A percentile compares a stretch with the other conserved stretches of the same genome.
Evolutionary conservation across 2,888 invertebrate species (phyloP).

Genomic region (Hypolimnas misippus): DNA sequence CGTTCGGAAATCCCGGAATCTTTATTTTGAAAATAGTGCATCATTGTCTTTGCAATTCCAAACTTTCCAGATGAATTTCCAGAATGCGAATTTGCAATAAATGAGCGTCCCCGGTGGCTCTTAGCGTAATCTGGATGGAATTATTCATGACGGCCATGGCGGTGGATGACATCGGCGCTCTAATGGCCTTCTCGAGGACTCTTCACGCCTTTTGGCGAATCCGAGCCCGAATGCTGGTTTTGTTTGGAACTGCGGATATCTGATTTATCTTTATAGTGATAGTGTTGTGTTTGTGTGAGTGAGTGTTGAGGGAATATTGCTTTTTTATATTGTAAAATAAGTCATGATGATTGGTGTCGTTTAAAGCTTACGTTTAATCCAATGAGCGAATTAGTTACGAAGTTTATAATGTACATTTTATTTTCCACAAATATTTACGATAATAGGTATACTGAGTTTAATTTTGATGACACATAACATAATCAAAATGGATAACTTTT

Average conservation of each 20-base stretch:
- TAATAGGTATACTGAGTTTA: too few relatives aligned
- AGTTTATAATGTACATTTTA: too few relatives aligned
- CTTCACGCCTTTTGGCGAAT: slow-evolving; percentile 29
- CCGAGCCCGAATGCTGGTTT: slow-evolving; percentile 16
- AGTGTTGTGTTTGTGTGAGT: background rate
- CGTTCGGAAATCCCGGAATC: background rate
- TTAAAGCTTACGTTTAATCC: too few relatives aligned
- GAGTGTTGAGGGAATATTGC: background rate
- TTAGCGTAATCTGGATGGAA: slow-evolving; percentile 50
- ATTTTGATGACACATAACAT: too few relatives aligned
- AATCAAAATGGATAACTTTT: too few relatives aligned
- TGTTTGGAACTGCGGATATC: slow-evolving; percentile 21
- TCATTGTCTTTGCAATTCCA: slow-evolving; percentile 16
- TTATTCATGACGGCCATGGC: slow-evolving; percentile 54
- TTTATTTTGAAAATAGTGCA: slow-evolving; percentile 22
- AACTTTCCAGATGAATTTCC: slow-evolving; percentile 26
- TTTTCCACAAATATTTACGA: too few relatives aligned
- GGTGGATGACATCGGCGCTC: slow-evolving; percentile 29
- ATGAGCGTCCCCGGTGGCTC: slow-evolving; percentile 33
- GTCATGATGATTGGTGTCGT: background rate
- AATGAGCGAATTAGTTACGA: too few relatives aligned
- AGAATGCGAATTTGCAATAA: slow-evolving; percentile 39
- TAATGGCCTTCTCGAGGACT: slow-evolving; percentile 28
- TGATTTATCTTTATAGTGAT: background rate
- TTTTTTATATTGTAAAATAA: background rate